Evolutionary conservation across 2,113 vertebrate species (phyloP), one percentile per base, ranked within the genome.

Genomic region (Neofelis nebulosa): DNA sequence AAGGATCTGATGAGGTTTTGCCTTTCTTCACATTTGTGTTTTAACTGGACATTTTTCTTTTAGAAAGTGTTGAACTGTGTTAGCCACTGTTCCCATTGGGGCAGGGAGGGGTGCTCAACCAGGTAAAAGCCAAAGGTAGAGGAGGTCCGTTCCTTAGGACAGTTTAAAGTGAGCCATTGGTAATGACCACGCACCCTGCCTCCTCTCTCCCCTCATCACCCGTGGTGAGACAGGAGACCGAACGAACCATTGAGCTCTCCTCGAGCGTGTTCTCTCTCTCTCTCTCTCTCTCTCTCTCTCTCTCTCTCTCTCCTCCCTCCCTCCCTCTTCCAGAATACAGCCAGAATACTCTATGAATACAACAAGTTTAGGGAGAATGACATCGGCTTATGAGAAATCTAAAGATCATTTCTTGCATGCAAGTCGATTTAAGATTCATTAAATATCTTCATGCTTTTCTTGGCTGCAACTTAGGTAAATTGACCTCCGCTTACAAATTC

Each of bases 81-180:
- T 78, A 71, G 71, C 73, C 74, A 52, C 93, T 89, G 0, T 68
- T 84, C 41, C 66, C 63, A 5, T 87, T 97, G 91, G 78, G 13
- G 41, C 15, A 27, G 25, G 73, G 2, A 14, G 5, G 3, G 25
- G 89, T 96, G 57, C 95, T 96, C 38, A 33, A 7, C 83, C 92
- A 92, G 96, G 76, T 94, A 66, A 98, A 98, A 95, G 86, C 97
- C 98, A 94, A 69, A 97, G 96, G 95, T 68, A 36, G 16, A 83
- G 85, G 38, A 68, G 73, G 69, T 91, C 31, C 63, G 82, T 95
- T 96, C 48, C 52, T 97, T 86, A 41, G 52, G 76, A 93, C 52
- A 95, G 66, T 45, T 94, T 66, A 80, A 92, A 68, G 69, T 73
- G 8, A 85, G 55, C 50, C 69, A 9, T 90, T 96, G 89, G 61